Base-by-base conservation (phyloP, 2,888 invertebrate species). In the Cistogaster globosa region DNA sequence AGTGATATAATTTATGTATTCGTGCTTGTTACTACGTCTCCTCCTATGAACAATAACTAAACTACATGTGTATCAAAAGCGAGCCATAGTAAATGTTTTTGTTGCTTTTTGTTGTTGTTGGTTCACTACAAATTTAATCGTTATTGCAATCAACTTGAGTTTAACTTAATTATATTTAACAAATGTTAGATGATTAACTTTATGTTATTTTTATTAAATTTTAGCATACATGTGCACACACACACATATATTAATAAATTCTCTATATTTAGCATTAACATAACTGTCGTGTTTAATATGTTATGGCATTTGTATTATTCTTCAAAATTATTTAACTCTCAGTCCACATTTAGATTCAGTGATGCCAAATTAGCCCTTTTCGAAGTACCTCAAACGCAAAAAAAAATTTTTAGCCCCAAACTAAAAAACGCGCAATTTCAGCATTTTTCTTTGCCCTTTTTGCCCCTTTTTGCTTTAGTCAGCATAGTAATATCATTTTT, bases 131-230 rank as follows among this genome's bases (percentile, higher is more conserved):
- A 71, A 77, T 84, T n/a, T 75, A 76, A 74, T 81, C 77, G 67
- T 74, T 20, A 63, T 65, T 65, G 62, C 74, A 60, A 81, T 77
- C 63, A 62, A 53, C 80, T 77, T 81, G 45, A 77, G 81, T 51
- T 79, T 69, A 83, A 58, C 77, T 81, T 48, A 84, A 84, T 84
- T 84, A 69, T 38, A 84, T 81, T 84, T 74, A 74, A 81, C 60
- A 68, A 74, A 72, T 72, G 42, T 62, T 71, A 74, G 78, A 45
- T 83, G 62, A 83, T 26, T 26, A 26, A 83, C 67, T 68, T 68
- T 67, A 68, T 78, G 32, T 62, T 65, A 67, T 67, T 51, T 58
- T 58, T 42, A 26, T 67, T 45, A 69, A 57, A 32, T 57, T 58
- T 58, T 12, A 57, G 22, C n/a, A 20, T n/a, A n/a, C n/a, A n/a